Conservation (phyloP, 2,113 vertebrate genomes). For the Atractosteus spatula region DNA sequence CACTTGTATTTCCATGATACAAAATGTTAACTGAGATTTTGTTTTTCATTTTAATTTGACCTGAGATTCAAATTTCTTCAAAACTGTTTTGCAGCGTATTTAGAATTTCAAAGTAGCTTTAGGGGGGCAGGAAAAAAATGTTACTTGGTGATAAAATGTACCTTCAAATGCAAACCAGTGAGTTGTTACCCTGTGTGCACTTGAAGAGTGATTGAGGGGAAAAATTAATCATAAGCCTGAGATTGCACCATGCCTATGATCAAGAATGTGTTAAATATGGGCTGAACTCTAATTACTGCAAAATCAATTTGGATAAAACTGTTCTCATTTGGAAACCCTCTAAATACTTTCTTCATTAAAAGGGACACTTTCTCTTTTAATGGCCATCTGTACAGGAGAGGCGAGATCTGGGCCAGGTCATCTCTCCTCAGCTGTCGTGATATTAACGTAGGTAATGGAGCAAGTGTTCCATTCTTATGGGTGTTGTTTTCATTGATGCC, state of each 20-base stretch:
- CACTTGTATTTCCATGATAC: too few relatives aligned
- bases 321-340: conserved; percentile 67
- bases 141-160: too few relatives aligned
- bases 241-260: conserved; percentile 6
- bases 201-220: neutral
- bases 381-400: conserved; percentile 99
- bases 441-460: conserved; percentile 99
- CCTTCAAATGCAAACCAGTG: too few relatives aligned
- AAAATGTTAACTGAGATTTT: too few relatives aligned
- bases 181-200: too few relatives aligned
- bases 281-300: conserved; percentile 52
- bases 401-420: conserved; percentile 94
- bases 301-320: conserved; percentile 53
- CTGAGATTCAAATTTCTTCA: too few relatives aligned
- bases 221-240: neutral
- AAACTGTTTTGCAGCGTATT: too few relatives aligned
- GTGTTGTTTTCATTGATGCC: conserved; percentile 93
- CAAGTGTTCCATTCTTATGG: conserved; percentile 91
- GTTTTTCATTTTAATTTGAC: too few relatives aligned
- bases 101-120: too few relatives aligned
- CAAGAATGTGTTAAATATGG: conserved; percentile 46
- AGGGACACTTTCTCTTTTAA: conserved; percentile 97
- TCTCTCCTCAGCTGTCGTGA: conserved; percentile 98
- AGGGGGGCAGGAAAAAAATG: too few relatives aligned
- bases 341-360: conserved; percentile 84